Evolutionary conservation across 1,140 invertebrate genomes (phyloP), one percentile per base, ranked within the genome.

Genomic region (Panonychus citri): DNA sequence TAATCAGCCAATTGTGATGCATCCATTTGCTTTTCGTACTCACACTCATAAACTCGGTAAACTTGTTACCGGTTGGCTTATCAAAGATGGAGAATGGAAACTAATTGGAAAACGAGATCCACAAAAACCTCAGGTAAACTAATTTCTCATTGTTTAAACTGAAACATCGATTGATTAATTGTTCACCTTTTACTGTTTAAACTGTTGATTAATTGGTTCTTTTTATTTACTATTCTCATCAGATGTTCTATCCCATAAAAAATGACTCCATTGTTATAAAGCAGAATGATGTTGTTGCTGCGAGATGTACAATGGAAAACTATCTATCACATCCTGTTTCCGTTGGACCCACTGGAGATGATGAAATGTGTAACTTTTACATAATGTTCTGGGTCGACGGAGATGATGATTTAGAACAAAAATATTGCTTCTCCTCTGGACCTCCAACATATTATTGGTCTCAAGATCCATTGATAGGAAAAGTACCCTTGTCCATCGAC

Each of bases 291-390:
- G 76, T 73, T 57, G 65, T 96, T 57, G 86, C 87, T 4, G 85
- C 85, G 1, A 71, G 89, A 57, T 97, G 93, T 69, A 88, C 85
- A 3, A 90, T 94, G 85, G 71, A 80, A 57, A 91, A 80, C 67
- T 71, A 70, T 56, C 72, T 77, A 49, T 70, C 74, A 58, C 75
- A 68, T 17, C 66, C 64, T 60, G 89, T 82, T 7, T 70, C 71
- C 63, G 80, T 91, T 65, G 88, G 88, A 1, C 68, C 79, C 8
- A 94, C 90, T n/a, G 85, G 85, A 62, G 76, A 82, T 25, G 88
- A 98, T 67, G 94, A 98, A 73, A 98, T 98, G 94, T 98, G 94
- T 73, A 98, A 98, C 71, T 96, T 98, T 69, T 98, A 98, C 71
- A 70, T 98, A 21, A 95, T 98, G 89, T 97, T 95, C 70, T 98